These are phyloP conservation scores for Venturia canescens DNA, from an alignment of 1,140 invertebrate genomes.

Conservation along the genomic window DNA sequence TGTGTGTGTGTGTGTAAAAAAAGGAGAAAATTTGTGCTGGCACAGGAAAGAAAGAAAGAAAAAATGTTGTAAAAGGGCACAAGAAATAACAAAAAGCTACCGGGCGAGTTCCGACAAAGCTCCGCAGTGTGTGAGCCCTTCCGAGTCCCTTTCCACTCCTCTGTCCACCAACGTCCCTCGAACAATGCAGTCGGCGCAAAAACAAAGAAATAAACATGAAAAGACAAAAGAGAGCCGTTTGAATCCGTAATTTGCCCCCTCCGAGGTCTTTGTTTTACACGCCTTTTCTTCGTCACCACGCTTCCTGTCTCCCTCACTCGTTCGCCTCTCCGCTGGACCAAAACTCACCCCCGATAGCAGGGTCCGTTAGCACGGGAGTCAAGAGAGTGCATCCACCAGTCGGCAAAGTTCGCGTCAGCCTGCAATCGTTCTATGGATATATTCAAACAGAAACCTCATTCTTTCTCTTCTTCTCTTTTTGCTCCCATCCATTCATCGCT, in stretches of 20 bases:
- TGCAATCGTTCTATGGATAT: background rate
- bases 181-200: constrained; percentile 72
- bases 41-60: constrained; percentile 36
- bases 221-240: constrained; percentile 74
- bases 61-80: constrained; percentile 61
- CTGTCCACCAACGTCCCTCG: constrained; percentile 53
- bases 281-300: constrained; percentile 39
- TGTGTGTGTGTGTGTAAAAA: constrained; percentile 22
- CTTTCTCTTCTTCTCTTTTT: constrained; percentile 18
- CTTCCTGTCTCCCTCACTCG: constrained; percentile 8
- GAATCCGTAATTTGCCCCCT: constrained; percentile 74
- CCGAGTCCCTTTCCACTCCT: constrained; percentile 28
- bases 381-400: constrained; percentile 23
- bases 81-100: constrained; percentile 58
- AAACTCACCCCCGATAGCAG: constrained; percentile 54
- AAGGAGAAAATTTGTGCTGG: background rate
- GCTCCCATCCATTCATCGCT: background rate
- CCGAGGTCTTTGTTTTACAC: constrained; percentile 69
- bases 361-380: constrained; percentile 24
- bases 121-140: constrained; percentile 31
- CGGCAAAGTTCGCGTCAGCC: constrained; percentile 39
- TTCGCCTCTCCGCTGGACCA: constrained; percentile 53
- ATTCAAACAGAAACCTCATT: background rate
- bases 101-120: constrained; percentile 42
- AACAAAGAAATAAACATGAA: constrained; percentile 75